Evolutionary conservation across 2,888 invertebrate species (phyloP).

Genomic region (Caenorhabditis sp.): DNA sequence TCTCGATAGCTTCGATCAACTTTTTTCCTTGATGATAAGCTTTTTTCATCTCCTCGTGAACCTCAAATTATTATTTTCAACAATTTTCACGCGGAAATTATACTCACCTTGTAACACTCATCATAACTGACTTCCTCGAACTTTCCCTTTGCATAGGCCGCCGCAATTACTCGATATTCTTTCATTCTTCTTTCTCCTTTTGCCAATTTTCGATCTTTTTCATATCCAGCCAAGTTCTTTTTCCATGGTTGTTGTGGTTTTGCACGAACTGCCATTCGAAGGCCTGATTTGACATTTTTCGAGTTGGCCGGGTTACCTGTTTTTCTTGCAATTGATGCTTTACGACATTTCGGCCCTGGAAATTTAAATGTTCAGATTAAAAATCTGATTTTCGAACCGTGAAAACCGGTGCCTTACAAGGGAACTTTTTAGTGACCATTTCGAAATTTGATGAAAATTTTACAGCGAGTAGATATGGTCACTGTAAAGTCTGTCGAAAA

Average conservation of each 20-base stretch:
- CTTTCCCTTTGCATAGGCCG: constrained; percentile 19
- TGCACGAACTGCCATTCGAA: constrained; percentile 18
- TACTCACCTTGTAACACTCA: constrained; percentile 18
- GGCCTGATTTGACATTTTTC: constrained; percentile 8
- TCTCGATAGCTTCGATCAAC: constrained; percentile 18
- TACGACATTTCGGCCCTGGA: constrained; percentile 35
- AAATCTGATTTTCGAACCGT: too few relatives aligned
- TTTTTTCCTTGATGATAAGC: constrained; percentile 28
- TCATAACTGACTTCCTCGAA: constrained; percentile 32
- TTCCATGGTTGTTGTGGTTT: constrained; percentile 41
- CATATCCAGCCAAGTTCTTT: constrained; percentile 24
- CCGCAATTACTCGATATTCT: constrained; percentile 25
- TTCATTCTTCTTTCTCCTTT: constrained; percentile 35
- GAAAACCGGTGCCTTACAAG: too few relatives aligned
- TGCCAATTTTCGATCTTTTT: constrained; percentile 29
- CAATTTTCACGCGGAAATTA: too few relatives aligned
- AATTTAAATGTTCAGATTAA: too few relatives aligned
- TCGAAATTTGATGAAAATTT: too few relatives aligned
- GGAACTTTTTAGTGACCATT: too few relatives aligned
- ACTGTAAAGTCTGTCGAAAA: too few relatives aligned
- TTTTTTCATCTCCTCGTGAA: constrained; percentile 36
- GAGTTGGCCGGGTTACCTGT: constrained; percentile 19
- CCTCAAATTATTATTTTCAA: too few relatives aligned
- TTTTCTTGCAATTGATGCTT: constrained; percentile 26
- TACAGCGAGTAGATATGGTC: too few relatives aligned